Conservation (phyloP, 1,140 invertebrate species). For the Magallana gigas region DNA sequence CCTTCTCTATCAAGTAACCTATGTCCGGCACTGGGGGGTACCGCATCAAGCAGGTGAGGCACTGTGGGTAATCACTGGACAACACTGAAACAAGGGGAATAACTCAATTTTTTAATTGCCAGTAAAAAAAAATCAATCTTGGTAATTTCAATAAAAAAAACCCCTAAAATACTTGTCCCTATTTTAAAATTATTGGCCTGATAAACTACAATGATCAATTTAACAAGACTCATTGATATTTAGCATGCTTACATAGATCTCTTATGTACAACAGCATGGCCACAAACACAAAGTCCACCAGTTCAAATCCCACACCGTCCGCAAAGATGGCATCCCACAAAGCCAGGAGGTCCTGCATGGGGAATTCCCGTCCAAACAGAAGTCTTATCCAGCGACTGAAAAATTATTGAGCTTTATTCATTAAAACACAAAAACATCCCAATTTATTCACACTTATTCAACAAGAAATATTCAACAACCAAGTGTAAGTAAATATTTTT, state of each 20-base stretch:
- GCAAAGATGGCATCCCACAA: slow-evolving; percentile 91
- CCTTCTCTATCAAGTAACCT: slow-evolving; percentile 84
- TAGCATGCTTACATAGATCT: slow-evolving; percentile 83
- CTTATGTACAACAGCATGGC: slow-evolving; percentile 88
- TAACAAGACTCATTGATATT: not conserved
- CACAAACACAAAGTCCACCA: slow-evolving; percentile 88
- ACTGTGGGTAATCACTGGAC: slow-evolving; percentile 83
- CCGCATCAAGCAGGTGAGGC: slow-evolving; percentile 84
- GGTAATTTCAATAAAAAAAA: no score
- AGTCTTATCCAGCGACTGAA: slow-evolving; percentile 89
- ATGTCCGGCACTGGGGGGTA: slow-evolving; percentile 85
- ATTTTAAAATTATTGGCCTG: not conserved
- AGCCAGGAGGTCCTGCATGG: slow-evolving; percentile 86
- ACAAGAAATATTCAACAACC: no score
- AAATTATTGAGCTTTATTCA: slow-evolving; percentile 13
- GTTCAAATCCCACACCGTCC: slow-evolving; percentile 85
- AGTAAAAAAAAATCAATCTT: no score
- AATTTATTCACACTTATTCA: no score
- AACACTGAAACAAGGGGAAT: slow-evolving; percentile 81
- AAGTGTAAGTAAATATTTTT: no score
- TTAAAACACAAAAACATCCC: no score
- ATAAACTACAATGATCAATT: not conserved
- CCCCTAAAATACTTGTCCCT: not conserved
- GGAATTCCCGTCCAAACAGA: slow-evolving; percentile 89
- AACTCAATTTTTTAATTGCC: no score